Evolutionary conservation across 1,140 invertebrate genomes (phyloP).

Genomic region (Microplitis demolitor): DNA sequence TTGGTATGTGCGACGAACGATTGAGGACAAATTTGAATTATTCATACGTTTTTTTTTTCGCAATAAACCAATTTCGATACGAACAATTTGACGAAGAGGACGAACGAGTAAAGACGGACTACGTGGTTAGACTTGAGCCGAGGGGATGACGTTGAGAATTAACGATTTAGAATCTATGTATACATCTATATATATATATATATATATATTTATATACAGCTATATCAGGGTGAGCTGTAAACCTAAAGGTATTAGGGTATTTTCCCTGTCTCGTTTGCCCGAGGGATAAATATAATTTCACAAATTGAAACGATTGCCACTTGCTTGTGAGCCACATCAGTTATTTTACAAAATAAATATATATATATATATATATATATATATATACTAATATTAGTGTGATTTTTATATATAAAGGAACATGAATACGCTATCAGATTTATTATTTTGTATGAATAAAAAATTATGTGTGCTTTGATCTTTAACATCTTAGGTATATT

Average conservation of each 20-base stretch:
- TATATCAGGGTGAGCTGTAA: no score
- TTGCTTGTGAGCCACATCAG: not conserved
- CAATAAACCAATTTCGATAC: constrained; percentile 47
- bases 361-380: no score
- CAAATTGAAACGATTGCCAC: constrained; percentile 19
- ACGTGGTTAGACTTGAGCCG: constrained; percentile 21
- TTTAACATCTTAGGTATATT: not conserved
- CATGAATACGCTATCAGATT: no score
- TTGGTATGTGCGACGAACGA: constrained; percentile 44
- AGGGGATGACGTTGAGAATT: constrained; percentile 8
- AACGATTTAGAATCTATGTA: not conserved
- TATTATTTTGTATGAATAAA: no score
- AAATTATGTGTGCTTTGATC: not conserved
- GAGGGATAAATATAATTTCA: constrained; percentile 15
- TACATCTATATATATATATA: not conserved
- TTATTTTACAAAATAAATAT: not conserved
- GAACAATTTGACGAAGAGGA: constrained; percentile 40
- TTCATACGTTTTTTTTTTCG: constrained; percentile 50
- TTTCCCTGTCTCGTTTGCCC: constrained; percentile 2
- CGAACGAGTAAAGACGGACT: not conserved
- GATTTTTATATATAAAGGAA: no score
- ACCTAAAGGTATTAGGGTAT: not conserved
- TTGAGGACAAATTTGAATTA: constrained; percentile 53
- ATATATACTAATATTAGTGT: no score
- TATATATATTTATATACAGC: not conserved